Percentiles rank a stretch among this genome's conserved stretches.
phyloP scores from a whole-genome alignment of 2,888 invertebrate species.

The Apodemia mormo region DNA sequence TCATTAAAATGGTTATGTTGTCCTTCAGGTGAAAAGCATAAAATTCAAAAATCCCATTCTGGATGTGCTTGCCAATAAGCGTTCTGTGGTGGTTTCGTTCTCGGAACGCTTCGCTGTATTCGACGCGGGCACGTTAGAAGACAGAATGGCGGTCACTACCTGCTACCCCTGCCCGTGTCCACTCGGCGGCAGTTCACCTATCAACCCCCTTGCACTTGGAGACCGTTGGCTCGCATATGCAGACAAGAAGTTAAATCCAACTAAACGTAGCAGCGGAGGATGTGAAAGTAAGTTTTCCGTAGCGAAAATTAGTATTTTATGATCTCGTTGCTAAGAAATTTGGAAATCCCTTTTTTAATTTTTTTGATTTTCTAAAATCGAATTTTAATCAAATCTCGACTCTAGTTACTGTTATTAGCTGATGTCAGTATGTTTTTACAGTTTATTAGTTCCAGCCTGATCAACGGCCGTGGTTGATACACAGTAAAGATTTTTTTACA shows the following conservation, averaged over 20 bases:
- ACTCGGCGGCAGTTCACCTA: slow-evolving; percentile 63
- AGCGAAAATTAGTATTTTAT: background rate
- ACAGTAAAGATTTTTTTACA: slow-evolving; percentile 17
- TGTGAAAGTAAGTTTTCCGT: slow-evolving; percentile 83
- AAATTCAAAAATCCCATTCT: slow-evolving; percentile 95
- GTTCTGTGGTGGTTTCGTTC: slow-evolving; percentile 93
- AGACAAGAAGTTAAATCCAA: slow-evolving; percentile 90
- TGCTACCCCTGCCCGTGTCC: slow-evolving; percentile 94
- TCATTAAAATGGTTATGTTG: background rate
- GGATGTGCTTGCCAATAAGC: slow-evolving; percentile 93
- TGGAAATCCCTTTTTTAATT: too few species aligned
- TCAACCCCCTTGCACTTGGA: slow-evolving; percentile 93
- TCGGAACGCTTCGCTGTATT: slow-evolving; percentile 95
- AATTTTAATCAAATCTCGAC: background rate
- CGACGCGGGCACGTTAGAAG: slow-evolving; percentile 93
- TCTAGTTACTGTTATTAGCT: too few species aligned
- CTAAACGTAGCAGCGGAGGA: slow-evolving; percentile 91
- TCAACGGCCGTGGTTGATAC: slow-evolving; percentile 11
- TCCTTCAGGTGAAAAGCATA: slow-evolving; percentile 88
- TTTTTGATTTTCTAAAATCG: too few species aligned
- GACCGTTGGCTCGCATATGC: slow-evolving; percentile 92
- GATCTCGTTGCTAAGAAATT: too few species aligned
- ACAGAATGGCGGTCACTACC: slow-evolving; percentile 92
- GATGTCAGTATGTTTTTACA: too few species aligned
- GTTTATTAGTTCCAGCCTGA: slow-evolving; percentile 18